These are phyloP conservation scores for Rhea americana DNA, from an alignment of 2,113 vertebrate genomes.

Conservation along the genomic window DNA sequence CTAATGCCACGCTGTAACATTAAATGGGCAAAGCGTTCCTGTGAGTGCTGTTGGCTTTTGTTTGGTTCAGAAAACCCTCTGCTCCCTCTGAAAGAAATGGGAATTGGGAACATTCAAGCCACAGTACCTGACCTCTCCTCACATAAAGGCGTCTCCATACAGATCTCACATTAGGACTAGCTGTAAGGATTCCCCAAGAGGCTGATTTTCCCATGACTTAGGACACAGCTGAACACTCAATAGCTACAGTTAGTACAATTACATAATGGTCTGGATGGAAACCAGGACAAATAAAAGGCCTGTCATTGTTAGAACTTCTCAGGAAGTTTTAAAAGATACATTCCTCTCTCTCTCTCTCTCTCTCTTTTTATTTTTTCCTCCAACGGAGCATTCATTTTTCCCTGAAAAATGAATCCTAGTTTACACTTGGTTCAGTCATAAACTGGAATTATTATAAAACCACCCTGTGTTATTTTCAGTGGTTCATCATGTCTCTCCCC, in stretches of 20 bases:
- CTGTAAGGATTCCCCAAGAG: not conserved
- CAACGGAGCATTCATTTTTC: not conserved
- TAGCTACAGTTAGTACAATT: not conserved
- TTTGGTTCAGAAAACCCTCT: not conserved
- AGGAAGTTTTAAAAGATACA: not conserved
- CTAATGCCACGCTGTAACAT: not conserved
- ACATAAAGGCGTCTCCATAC: fast-evolving
- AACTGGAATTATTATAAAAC: conserved; percentile 14
- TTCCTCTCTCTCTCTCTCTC: not conserved
- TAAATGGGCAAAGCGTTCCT: not conserved
- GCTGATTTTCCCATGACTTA: not conserved
- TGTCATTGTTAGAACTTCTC: not conserved
- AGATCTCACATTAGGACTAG: not conserved
- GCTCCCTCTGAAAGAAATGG: not conserved
- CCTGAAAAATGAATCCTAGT: not conserved
- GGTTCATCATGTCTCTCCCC: not conserved
- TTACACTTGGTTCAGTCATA: not conserved
- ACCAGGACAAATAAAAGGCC: not conserved
- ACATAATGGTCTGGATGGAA: not conserved
- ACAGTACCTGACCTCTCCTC: not conserved
- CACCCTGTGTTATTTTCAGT: not conserved
- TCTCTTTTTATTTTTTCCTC: not conserved
- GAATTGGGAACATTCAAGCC: not conserved
- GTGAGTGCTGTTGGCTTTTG: not conserved
- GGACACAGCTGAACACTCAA: not conserved